These are phyloP conservation scores for Bursaphelenchus mucronatus DNA, from an alignment of 1,140 invertebrate species.

Conservation along the genomic window DNA sequence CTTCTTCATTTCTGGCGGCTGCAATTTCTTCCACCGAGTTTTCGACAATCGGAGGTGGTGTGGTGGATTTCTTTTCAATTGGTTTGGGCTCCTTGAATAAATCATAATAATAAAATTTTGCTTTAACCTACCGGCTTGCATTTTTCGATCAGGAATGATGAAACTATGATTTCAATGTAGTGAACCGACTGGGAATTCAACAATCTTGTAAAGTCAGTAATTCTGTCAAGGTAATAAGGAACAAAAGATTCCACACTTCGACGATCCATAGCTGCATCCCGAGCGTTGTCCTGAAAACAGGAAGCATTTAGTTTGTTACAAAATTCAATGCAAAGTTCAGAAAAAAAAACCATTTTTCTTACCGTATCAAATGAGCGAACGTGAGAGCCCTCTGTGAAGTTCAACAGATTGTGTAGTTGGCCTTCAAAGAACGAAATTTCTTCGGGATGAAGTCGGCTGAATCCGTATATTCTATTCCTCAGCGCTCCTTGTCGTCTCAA, in stretches of 20 bases:
- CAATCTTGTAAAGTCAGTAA: constrained; percentile 31
- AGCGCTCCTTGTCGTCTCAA: too few species aligned
- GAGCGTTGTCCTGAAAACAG: too few species aligned
- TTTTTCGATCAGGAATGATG: constrained; percentile 21
- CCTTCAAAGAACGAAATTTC: too few species aligned
- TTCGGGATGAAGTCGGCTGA: too few species aligned
- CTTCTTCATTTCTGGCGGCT: constrained; percentile 8
- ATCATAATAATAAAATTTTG: constrained; percentile 1
- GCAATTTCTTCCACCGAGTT: neutral
- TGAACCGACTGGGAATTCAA: constrained; percentile 41
- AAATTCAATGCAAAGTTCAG: too few species aligned
- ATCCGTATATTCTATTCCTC: too few species aligned
- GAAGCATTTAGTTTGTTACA: too few species aligned
- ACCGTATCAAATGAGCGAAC: too few species aligned
- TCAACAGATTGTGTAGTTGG: too few species aligned
- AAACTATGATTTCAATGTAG: constrained; percentile 37
- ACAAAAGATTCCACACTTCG: constrained; percentile 23
- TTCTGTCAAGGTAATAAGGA: constrained; percentile 44
- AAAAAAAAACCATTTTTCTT: too few species aligned
- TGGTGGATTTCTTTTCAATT: constrained; percentile 20
- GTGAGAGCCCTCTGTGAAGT: too few species aligned
- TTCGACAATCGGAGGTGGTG: constrained; percentile 1
- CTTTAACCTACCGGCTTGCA: constrained; percentile 5
- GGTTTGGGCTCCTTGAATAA: constrained; percentile 23
- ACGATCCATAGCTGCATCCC: neutral